Percentiles rank a stretch among this genome's conserved stretches.
Conservation (phyloP, 2,888 invertebrate genomes). For the Schizotus pectinicornis region DNA sequence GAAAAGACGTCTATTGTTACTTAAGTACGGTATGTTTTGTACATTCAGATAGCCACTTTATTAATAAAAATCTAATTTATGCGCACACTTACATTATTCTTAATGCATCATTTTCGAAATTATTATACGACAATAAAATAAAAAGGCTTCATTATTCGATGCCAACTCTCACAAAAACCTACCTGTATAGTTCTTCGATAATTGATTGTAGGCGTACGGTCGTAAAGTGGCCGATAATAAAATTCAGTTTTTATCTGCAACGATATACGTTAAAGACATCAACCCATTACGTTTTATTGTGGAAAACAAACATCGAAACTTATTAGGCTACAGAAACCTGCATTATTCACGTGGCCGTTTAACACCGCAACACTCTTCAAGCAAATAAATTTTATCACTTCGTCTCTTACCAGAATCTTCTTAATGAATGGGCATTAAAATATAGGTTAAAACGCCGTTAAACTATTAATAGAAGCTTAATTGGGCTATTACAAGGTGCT, state of each 20-base stretch:
- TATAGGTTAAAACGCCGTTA: no score
- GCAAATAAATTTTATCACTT: no score
- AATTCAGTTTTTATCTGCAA: constrained; percentile 9
- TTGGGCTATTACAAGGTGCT: no score
- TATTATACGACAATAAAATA: not conserved
- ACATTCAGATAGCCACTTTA: constrained; percentile 21
- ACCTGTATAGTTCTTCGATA: no score
- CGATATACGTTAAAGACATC: constrained; percentile 8
- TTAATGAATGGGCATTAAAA: no score
- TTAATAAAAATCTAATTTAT: constrained; percentile 25
- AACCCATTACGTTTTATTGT: constrained; percentile 18
- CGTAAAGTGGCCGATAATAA: not conserved
- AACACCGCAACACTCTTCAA: no score
- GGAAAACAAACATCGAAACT: constrained; percentile 15
- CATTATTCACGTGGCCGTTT: not conserved
- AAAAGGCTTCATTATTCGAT: no score
- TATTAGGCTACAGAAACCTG: constrained; percentile 11
- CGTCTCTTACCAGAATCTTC: no score
- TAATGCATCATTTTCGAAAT: not conserved
- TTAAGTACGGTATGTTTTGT: constrained; percentile 39
- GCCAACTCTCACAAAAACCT: no score
- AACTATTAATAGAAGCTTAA: no score
- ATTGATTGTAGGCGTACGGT: no score
- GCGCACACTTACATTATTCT: no score
- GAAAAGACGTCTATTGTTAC: constrained; percentile 28